Conservation (phyloP, 2,888 invertebrate genomes). For the Xestia xanthographa region DNA sequence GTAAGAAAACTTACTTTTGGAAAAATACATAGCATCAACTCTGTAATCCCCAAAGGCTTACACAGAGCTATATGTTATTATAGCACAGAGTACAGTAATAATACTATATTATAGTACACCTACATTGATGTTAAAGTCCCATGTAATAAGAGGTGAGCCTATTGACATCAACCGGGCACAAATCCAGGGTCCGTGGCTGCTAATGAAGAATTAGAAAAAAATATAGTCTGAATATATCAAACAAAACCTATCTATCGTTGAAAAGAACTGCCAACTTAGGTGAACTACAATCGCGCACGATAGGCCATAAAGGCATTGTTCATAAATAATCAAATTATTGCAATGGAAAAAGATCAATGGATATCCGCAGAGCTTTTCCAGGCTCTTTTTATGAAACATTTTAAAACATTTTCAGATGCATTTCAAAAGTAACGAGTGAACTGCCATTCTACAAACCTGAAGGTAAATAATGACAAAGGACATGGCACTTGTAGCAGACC, state of each 20-base stretch:
- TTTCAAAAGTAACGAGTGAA: constrained; percentile 58
- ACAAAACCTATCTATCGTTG: background rate
- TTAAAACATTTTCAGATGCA: constrained; percentile 23
- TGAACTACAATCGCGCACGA: background rate
- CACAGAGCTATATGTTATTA: background rate
- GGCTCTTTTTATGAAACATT: background rate
- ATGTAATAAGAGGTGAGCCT: background rate
- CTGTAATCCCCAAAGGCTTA: background rate
- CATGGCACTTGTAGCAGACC: background rate
- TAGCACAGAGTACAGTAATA: no score
- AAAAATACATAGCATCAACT: background rate
- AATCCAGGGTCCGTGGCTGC: background rate
- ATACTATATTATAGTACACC: background rate
- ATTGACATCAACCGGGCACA: background rate
- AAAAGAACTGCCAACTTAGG: background rate
- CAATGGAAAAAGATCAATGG: background rate
- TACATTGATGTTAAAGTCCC: background rate
- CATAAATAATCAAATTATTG: background rate
- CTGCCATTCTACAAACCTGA: constrained; percentile 65
- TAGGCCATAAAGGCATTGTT: background rate
- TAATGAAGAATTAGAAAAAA: background rate
- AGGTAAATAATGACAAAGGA: constrained; percentile 54
- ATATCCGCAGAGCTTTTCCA: background rate
- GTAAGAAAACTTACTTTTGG: constrained; percentile 18
- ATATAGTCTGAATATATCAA: background rate